Evolutionary conservation across 2,888 invertebrate genomes (phyloP), one percentile per base, ranked within the genome.

Genomic region (Tuta absoluta): DNA sequence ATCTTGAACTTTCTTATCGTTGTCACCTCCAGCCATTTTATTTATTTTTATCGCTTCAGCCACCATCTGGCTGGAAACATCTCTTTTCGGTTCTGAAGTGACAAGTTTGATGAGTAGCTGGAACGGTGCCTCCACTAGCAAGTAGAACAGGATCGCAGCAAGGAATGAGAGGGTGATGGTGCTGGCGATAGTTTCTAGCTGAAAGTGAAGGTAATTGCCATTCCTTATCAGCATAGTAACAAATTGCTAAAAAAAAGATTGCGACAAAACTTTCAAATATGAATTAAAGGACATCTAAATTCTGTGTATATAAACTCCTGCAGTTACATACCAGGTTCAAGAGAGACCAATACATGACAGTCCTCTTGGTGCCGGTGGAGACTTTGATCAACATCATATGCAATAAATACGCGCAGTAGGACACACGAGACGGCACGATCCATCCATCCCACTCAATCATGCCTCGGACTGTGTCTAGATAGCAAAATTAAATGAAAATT

Each of bases 371-470:
- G 21, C 21, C 51, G 1, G 23, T n/a, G 23, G 12, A 3, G 21
- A 51, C 11, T 4, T n/a, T 51, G 51, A 51, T 51, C 71, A 89
- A 78, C 61, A 84, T 12, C 0, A 84, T 81, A 76, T 91, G 91
- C 5, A 87, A 66, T 0, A 91, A 75, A 74, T 86, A 91, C 5
- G 84, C 87, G 69, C 83, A 72, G 80, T 89, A 91, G 0, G 89
- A 80, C 33, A 82, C 82, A 0, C 89, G 79, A 0, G 87, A 88
- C 3, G 71, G 68, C 89, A 86, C 87, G 0, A 84, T 76, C 70
- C 83, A 87, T 2, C 89, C 90, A n/a, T 85, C 82, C 89, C 89
- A 90, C 66, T 89, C 89, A 19, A 86, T 11, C 48, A 89, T 70
- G 8, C 79, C 64, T 2, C 89, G 80, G 74, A 81, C 85, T 0